A percentile compares a stretch with the other conserved stretches of the same genome.
Conservation (phyloP, 2,797 vertebrate species). For the Serranus cabrilla region DNA sequence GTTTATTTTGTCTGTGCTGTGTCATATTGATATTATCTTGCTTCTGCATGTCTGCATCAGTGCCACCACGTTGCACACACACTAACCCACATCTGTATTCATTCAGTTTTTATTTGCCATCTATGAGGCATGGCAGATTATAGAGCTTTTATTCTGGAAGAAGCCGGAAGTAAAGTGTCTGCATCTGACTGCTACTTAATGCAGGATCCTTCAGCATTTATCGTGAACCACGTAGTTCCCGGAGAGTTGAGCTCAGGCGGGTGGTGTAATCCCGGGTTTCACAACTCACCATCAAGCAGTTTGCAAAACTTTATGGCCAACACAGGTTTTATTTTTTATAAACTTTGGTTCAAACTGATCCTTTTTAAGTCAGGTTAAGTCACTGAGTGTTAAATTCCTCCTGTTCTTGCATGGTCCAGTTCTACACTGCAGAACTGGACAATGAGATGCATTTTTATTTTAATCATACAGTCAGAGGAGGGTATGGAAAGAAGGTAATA, state of each 20-base stretch:
- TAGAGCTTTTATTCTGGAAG: conserved; percentile 47
- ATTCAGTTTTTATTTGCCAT: neutral
- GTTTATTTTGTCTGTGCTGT: conserved; percentile 4
- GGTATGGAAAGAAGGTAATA: too few relatives aligned
- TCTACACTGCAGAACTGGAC: neutral
- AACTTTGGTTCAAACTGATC: neutral
- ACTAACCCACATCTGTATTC: neutral
- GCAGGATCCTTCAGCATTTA: accelerated
- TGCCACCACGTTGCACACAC: neutral
- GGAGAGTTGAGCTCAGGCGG: neutral
- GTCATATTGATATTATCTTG: neutral
- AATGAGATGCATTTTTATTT: too few relatives aligned
- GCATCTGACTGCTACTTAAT: neutral
- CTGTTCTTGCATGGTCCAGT: neutral
- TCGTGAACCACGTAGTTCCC: conserved; percentile 43
- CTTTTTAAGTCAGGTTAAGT: neutral
- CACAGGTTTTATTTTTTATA: too few relatives aligned
- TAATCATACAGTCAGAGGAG: too few relatives aligned
- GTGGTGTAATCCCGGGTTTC: too few relatives aligned
- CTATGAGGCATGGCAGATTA: neutral
- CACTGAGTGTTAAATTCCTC: neutral
- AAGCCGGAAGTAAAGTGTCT: neutral
- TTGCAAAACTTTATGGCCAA: too few relatives aligned
- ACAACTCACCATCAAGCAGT: too few relatives aligned
- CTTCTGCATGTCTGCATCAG: conserved; percentile 6